Evolutionary conservation across 2,888 invertebrate species (phyloP).

Genomic region (Pheosia tremula): DNA sequence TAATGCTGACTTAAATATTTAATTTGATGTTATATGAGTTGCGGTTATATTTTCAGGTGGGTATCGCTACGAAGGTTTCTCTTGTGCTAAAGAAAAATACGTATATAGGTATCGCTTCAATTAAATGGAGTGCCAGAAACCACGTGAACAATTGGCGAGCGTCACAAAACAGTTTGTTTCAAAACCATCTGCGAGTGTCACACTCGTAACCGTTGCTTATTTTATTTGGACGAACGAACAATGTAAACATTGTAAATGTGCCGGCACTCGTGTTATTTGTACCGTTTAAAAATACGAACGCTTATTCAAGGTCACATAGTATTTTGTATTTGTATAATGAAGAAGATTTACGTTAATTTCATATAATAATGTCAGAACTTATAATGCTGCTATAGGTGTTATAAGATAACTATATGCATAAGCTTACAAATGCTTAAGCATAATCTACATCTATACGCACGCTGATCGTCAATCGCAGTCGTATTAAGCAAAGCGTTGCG

Average conservation of each 20-base stretch:
- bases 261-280: background rate
- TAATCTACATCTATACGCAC: too few species aligned
- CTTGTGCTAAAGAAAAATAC: conserved; percentile 48
- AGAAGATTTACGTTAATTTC: too few species aligned
- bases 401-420: too few species aligned
- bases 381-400: too few species aligned
- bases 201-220: conserved; percentile 30
- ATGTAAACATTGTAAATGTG: conserved; percentile 10
- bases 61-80: conserved; percentile 41
- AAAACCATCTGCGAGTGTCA: conserved; percentile 44
- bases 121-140: conserved; percentile 64
- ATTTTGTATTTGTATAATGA: too few species aligned
- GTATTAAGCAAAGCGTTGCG: too few species aligned
- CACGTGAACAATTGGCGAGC: conserved; percentile 39
- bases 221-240: conserved; percentile 34
- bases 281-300: background rate
- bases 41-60: conserved; percentile 22
- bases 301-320: background rate
- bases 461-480: too few species aligned
- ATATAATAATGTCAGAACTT: too few species aligned
- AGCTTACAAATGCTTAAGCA: too few species aligned
- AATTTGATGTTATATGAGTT: background rate
- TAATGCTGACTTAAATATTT: too few species aligned
- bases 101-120: conserved; percentile 57
- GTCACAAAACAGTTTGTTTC: conserved; percentile 47